Conservation (phyloP, 2,797 vertebrate species). For the Schizopygopsis pylzovi region DNA sequence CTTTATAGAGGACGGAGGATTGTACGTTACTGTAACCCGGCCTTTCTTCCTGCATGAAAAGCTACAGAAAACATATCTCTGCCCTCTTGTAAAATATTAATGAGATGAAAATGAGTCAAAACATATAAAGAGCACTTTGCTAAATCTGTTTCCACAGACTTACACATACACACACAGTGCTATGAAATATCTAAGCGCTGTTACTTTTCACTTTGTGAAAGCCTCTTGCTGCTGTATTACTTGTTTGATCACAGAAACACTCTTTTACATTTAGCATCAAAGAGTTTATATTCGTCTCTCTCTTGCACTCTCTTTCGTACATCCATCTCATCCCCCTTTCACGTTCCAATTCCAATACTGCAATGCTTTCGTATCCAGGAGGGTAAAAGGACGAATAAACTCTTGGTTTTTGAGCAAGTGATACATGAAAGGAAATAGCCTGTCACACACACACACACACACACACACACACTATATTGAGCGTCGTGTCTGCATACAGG, state of each 20-base stretch:
- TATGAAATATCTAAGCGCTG: slow-evolving; percentile 38
- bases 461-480: slow-evolving; percentile 30
- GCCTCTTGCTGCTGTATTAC: slow-evolving; percentile 44
- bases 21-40: slow-evolving; percentile 21
- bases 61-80: slow-evolving; percentile 38
- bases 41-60: slow-evolving; percentile 26
- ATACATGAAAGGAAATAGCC: slow-evolving; percentile 54
- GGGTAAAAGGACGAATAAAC: slow-evolving; percentile 48
- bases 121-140: slow-evolving; percentile 47
- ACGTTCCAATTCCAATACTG: slow-evolving; percentile 46
- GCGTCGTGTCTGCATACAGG: slow-evolving; percentile 16
- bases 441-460: slow-evolving; percentile 29
- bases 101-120: slow-evolving; percentile 52
- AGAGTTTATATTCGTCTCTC: slow-evolving; percentile 49
- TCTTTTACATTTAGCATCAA: slow-evolving; percentile 51
- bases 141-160: slow-evolving; percentile 36
- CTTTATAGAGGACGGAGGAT: slow-evolving; percentile 26
- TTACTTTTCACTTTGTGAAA: slow-evolving; percentile 36
- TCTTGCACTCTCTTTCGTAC: not conserved
- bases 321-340: slow-evolving; percentile 23
- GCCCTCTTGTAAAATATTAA: slow-evolving; percentile 50
- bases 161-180: not conserved
- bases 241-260: slow-evolving; percentile 60
- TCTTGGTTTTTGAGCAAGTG: slow-evolving; percentile 47
- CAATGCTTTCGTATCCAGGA: slow-evolving; percentile 14